These are phyloP conservation scores for Frankliniella intonsa DNA, from an alignment of 2,888 invertebrate species.

Conservation along the genomic window DNA sequence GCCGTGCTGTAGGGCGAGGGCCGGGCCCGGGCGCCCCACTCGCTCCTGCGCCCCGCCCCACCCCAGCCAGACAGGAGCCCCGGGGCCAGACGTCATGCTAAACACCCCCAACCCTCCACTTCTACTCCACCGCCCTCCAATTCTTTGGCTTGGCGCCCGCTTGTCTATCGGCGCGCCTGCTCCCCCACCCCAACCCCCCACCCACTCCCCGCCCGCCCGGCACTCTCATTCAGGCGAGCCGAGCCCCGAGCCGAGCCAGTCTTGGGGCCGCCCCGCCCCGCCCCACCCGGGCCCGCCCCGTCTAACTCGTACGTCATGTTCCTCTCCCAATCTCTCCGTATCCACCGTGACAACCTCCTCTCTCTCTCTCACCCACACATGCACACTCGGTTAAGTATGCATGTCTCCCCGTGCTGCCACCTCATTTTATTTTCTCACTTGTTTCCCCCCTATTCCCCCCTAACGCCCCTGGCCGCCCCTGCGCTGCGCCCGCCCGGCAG, in stretches of 20 bases:
- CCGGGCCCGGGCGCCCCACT: neutral
- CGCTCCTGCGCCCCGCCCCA: neutral
- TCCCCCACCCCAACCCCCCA: neutral
- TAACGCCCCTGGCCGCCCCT: neutral
- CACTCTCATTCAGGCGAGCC: conserved; percentile 17
- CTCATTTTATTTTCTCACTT: neutral
- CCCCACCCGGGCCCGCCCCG: neutral
- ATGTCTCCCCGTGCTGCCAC: neutral
- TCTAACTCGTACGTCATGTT: conserved; percentile 25
- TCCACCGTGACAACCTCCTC: conserved; percentile 19
- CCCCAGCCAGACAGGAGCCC: neutral
- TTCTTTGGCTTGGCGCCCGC: conserved; percentile 25
- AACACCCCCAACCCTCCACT: neutral
- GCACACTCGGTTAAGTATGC: neutral
- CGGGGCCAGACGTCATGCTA: neutral
- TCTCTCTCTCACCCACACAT: neutral
- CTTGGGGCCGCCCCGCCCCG: neutral
- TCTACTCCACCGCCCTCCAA: conserved; percentile 8
- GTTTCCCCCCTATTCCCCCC: neutral
- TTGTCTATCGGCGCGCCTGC: conserved; percentile 3
- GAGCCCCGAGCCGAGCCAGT: neutral
- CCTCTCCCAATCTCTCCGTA: conserved; percentile 24
- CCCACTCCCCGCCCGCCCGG: neutral
- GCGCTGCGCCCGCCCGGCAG: neutral
- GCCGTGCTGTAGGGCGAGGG: neutral